Evolutionary conservation across 2,797 vertebrate genomes (phyloP).

Genomic region (Hypotaenidia philippensis): DNA sequence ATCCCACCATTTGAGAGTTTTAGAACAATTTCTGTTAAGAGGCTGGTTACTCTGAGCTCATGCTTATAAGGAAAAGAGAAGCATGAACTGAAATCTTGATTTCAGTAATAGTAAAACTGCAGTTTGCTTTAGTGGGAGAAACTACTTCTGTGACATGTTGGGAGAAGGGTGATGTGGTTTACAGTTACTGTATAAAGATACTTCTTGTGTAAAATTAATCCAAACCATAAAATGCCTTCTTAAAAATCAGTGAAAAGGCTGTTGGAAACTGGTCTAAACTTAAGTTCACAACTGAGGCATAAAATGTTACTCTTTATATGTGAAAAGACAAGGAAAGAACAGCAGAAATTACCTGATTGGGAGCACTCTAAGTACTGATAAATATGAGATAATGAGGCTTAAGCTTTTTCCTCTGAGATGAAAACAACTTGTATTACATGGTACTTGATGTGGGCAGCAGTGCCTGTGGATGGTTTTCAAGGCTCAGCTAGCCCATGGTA

Average conservation of each 20-base stretch:
- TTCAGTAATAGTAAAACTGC: neutral
- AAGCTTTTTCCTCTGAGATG: neutral
- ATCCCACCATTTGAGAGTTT: neutral
- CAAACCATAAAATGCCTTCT: neutral
- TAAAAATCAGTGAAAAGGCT: neutral
- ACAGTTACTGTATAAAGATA: neutral
- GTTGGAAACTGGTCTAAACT: neutral
- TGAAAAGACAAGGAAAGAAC: neutral
- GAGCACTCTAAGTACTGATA: neutral
- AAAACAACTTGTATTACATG: neutral
- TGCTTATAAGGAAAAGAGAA: neutral
- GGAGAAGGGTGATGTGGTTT: neutral
- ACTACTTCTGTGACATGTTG: neutral
- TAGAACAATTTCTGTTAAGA: neutral
- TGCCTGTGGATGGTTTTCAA: neutral
- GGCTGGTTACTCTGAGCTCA: neutral
- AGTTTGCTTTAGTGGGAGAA: neutral
- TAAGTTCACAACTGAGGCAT: neutral
- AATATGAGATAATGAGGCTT: neutral
- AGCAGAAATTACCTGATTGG: neutral
- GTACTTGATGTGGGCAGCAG: neutral
- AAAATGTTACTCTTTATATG: neutral
- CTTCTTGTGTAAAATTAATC: neutral
- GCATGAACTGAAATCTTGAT: neutral
- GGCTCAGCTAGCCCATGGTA: neutral